phyloP scores from a whole-genome alignment of 1,140 invertebrate species.

The Heterodera carotae region DNA sequence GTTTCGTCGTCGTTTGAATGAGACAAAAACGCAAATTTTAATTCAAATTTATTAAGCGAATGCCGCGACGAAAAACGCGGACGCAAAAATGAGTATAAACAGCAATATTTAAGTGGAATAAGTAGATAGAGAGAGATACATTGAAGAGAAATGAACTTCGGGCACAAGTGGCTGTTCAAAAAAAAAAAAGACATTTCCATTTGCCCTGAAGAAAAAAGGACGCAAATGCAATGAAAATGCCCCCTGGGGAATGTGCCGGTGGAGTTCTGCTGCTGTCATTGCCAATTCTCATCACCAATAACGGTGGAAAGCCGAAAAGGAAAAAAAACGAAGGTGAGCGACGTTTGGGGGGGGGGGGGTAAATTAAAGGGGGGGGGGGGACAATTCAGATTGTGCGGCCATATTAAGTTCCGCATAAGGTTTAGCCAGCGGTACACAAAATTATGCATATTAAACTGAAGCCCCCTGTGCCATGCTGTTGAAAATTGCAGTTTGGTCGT shows the following conservation, averaged over 20 bases:
- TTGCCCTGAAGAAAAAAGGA: background rate
- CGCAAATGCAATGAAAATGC: background rate
- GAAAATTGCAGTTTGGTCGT: too few species aligned
- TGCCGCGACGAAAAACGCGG: too few species aligned
- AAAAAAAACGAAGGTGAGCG: background rate
- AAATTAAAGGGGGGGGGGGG: background rate
- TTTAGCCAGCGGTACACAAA: too few species aligned
- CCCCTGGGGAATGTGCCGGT: background rate
- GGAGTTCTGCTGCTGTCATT: background rate
- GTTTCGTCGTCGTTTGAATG: too few species aligned
- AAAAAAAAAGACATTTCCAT: conserved; percentile 1
- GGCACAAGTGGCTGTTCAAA: background rate
- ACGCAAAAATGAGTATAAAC: too few species aligned
- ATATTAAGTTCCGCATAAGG: too few species aligned
- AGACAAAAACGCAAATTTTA: too few species aligned
- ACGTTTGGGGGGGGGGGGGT: background rate
- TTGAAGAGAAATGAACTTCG: background rate
- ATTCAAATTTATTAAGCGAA: too few species aligned
- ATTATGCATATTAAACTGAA: too few species aligned
- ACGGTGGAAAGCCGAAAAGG: background rate
- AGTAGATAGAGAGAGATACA: background rate
- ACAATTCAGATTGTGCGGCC: too few species aligned
- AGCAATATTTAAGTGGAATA: too few species aligned
- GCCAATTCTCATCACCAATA: background rate
- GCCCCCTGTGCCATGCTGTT: too few species aligned